phyloP scores from a whole-genome alignment of 2,797 vertebrate species.

The Leptoclinus maculatus region DNA sequence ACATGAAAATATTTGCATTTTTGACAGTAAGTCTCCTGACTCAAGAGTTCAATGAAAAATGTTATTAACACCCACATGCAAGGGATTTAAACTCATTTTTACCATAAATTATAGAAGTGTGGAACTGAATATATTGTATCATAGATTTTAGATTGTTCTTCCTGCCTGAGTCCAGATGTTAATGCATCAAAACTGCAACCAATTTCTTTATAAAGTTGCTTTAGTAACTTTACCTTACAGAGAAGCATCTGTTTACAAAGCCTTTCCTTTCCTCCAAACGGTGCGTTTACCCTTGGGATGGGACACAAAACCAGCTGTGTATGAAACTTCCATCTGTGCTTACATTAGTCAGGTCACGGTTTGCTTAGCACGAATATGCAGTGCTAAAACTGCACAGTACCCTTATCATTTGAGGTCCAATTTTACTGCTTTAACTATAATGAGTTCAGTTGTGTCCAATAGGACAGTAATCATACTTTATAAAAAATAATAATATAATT shows the following conservation, averaged over 20 bases:
- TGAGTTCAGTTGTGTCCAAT: slow-evolving; percentile 9
- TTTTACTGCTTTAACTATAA: slow-evolving; percentile 37
- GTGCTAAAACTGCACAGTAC: slow-evolving; percentile 47
- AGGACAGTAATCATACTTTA: neutral
- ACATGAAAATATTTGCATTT: slow-evolving; percentile 26
- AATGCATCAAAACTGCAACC: neutral
- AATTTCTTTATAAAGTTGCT: slow-evolving; percentile 49
- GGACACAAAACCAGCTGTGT: slow-evolving; percentile 78
- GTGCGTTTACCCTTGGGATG: slow-evolving; percentile 77
- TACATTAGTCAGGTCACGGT: slow-evolving; percentile 79
- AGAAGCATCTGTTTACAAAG: slow-evolving; percentile 69
- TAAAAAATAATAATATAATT: slow-evolving; percentile 1
- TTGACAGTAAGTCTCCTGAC: slow-evolving; percentile 13
- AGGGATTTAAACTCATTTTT: slow-evolving; percentile 19
- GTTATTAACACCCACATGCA: slow-evolving; percentile 18
- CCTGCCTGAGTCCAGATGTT: neutral
- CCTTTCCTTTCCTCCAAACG: slow-evolving; percentile 46
- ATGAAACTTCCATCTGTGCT: slow-evolving; percentile 82
- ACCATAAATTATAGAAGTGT: slow-evolving; percentile 12
- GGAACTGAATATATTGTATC: neutral
- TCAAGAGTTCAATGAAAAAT: slow-evolving; percentile 21
- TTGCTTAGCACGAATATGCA: slow-evolving; percentile 75
- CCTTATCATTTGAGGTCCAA: slow-evolving; percentile 38
- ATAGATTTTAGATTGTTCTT: neutral
- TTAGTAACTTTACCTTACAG: slow-evolving; percentile 51